Base-by-base conservation (phyloP, 2,888 invertebrate species). In the Patella caerulea region DNA sequence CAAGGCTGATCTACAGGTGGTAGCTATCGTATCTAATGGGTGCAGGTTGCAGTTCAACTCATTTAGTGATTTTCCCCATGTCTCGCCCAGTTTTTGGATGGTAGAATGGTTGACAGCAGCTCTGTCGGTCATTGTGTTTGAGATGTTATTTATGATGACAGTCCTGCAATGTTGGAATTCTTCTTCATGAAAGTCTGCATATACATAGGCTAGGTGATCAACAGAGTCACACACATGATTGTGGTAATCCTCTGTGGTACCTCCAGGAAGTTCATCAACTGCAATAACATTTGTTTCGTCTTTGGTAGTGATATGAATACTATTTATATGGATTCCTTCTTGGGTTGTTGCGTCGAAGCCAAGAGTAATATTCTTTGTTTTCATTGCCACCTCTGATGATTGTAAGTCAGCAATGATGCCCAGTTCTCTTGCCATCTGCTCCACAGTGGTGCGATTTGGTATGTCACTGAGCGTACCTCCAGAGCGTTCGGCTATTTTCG, bases 291-390 rank as follows among this genome's bases (percentile, higher is more conserved):
- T 11, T 71, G 76, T 79, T 52, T 71, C 73, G 9, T 73, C 56
- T 59, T 45, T 45, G 19, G 72, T 81, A 15, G 82, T 82, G 55
- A 82, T 12, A 59, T 82, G 82, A 34, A 81, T 72, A 53, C 77
- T 74, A 74, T 82, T 82, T 3, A 81, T 73, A 59, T 82, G 80
- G 29, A 70, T 54, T 7, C 78, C 80, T 71, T 81, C 81, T 65
- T 81, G 81, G 3, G 81, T 81, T 0, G 78, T 81, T 14, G 80
- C 74, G 55, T 81, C 78, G 24, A 81, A 81, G 14, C 80, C 82
- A 17, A 81, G 52, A 9, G 82, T 82, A 15, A 79, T 24, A 24
- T 81, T 34, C 9, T 73, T 55, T 14, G 54, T 71, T 19, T n/a
- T 45, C 15, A 80, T 17, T 15, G 74, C n/a, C 65, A 55, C 52